These are phyloP conservation scores for Scarus forsteni DNA, from an alignment of 2,797 vertebrate genomes.

Conservation along the genomic window DNA sequence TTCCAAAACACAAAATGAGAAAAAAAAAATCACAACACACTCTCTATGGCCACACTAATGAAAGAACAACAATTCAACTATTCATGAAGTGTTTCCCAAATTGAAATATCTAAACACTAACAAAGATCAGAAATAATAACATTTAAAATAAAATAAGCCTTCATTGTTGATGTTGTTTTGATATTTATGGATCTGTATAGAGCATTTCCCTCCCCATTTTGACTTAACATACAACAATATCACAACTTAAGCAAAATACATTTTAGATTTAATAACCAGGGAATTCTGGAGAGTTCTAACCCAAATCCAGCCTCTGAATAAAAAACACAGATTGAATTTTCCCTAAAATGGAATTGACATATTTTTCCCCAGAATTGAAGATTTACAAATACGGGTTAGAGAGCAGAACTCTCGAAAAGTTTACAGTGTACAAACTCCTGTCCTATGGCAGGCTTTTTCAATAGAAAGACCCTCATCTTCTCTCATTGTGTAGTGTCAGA, in stretches of 20 bases:
- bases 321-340: conserved; percentile 79
- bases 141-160: conserved; percentile 89
- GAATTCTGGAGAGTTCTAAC: conserved; percentile 96
- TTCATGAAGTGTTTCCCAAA: conserved; percentile 93
- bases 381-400: conserved; percentile 94
- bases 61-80: conserved; percentile 93
- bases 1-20: conserved; percentile 39
- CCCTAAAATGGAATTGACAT: conserved; percentile 91
- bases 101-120: conserved; percentile 93
- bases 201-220: conserved; percentile 87
- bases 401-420: conserved; percentile 87
- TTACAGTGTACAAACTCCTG: conserved; percentile 99
- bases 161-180: conserved; percentile 95
- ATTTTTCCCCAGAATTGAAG: conserved; percentile 92
- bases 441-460: conserved; percentile 90
- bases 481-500: conserved; percentile 90
- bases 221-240: conserved; percentile 91
- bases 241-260: conserved; percentile 88
- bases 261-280: conserved; percentile 86
- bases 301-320: conserved; percentile 92
- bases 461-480: conserved; percentile 92
- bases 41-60: conserved; percentile 94
- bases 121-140: conserved; percentile 82
- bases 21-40: conserved; percentile 83
- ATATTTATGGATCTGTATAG: conserved; percentile 92